A percentile compares a stretch with the other conserved stretches of the same genome.
These are phyloP conservation scores for Fringilla coelebs DNA, from an alignment of 2,797 vertebrate species.

Conservation along the genomic window DNA sequence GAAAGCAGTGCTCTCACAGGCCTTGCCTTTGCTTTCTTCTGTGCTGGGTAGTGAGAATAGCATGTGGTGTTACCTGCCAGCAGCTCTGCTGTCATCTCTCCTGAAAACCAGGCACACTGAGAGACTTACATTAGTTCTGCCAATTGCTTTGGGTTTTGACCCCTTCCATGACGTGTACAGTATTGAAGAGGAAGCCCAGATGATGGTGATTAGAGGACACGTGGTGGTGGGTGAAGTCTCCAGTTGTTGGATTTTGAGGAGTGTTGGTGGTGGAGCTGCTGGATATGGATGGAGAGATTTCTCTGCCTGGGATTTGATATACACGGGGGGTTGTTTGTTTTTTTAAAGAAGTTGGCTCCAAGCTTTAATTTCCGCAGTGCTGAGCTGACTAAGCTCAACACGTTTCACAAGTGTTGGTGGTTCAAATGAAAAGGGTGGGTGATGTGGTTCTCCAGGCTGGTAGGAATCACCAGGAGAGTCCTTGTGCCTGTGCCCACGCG, in stretches of 20 bases:
- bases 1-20: not conserved
- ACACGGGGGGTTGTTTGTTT: not conserved
- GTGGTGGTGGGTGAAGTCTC: not conserved
- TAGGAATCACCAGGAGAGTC: not conserved
- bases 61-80: not conserved
- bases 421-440: not conserved
- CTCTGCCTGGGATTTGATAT: not conserved
- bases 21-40: not conserved
- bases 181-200: not conserved
- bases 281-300: not conserved
- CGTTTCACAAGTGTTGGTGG: not conserved
- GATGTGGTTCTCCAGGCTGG: not conserved
- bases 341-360: not conserved
- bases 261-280: not conserved
- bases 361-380: not conserved
- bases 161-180: fast-evolving
- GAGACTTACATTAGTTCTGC: not conserved
- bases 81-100: not conserved
- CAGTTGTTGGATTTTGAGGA: not conserved
- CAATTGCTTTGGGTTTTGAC: not conserved
- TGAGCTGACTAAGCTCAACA: not conserved
- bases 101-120: not conserved
- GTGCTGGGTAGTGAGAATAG: not conserved
- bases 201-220: not conserved
- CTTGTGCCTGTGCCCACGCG: not conserved